These are phyloP conservation scores for Phengaris alcon DNA, from an alignment of 2,888 invertebrate species.

Conservation along the genomic window DNA sequence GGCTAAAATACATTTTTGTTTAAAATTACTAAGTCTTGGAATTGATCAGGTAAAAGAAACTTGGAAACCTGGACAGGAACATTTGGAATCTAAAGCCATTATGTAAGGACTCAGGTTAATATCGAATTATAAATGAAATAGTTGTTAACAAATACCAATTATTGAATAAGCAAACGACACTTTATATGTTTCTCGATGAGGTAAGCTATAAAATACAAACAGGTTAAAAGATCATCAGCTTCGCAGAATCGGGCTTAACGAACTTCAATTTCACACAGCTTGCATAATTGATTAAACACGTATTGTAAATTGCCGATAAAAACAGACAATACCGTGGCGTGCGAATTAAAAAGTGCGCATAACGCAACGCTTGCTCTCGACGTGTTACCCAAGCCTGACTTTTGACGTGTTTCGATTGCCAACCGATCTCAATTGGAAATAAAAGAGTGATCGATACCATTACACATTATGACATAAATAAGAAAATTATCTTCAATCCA, in stretches of 20 bases:
- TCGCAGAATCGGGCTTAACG: slow-evolving; percentile 23
- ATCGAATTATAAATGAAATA: not conserved
- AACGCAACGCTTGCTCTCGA: slow-evolving; percentile 47
- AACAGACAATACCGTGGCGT: slow-evolving; percentile 54
- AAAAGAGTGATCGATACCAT: not conserved
- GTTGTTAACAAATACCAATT: not conserved
- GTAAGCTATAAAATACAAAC: not conserved
- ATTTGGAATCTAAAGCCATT: too few species aligned
- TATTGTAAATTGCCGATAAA: slow-evolving; percentile 29
- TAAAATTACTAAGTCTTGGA: too few species aligned
- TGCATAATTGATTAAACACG: slow-evolving; percentile 31
- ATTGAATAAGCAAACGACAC: not conserved
- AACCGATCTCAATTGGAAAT: slow-evolving; percentile 20
- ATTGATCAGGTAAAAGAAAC: too few species aligned
- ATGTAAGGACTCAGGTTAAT: too few species aligned
- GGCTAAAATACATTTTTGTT: not conserved
- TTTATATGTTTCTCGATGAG: not conserved
- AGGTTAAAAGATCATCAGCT: not conserved
- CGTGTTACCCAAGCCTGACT: slow-evolving; percentile 44
- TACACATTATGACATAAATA: not conserved
- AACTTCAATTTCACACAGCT: slow-evolving; percentile 27
- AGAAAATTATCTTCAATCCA: not conserved
- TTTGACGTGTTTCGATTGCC: slow-evolving; percentile 29
- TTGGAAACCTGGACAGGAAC: too few species aligned
- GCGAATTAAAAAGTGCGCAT: slow-evolving; percentile 58